Percentiles rank a stretch among this genome's conserved stretches.
These are phyloP conservation scores for Setophaga petechia DNA, from an alignment of 2,113 vertebrate species.

Conservation along the genomic window DNA sequence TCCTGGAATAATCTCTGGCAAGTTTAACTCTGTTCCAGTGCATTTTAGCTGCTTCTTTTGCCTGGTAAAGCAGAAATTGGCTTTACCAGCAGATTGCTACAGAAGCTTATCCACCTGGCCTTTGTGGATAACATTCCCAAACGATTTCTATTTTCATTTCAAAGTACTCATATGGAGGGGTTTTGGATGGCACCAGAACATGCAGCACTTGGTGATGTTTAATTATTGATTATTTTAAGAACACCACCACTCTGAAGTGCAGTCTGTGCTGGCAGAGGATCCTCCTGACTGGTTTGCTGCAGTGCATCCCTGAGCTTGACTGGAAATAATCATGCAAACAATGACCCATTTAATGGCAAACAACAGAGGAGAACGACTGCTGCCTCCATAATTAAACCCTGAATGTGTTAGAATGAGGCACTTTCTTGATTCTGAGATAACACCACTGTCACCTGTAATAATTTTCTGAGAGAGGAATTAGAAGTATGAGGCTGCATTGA, in stretches of 20 bases:
- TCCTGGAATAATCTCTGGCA: background rate
- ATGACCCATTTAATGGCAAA: constrained; percentile 26
- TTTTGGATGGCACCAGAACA: background rate
- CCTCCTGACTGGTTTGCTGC: background rate
- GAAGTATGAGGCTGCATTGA: background rate
- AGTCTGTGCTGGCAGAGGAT: background rate
- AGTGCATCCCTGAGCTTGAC: background rate
- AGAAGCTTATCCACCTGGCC: background rate
- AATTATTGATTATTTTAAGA: background rate
- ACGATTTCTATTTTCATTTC: background rate
- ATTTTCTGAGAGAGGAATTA: background rate
- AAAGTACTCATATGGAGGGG: background rate
- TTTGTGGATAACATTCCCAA: background rate
- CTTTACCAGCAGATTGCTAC: background rate
- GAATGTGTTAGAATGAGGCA: background rate
- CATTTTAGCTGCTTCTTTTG: background rate
- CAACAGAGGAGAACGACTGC: background rate
- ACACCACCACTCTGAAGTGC: background rate
- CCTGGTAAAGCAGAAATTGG: background rate
- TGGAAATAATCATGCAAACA: constrained; percentile 19
- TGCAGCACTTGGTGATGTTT: background rate
- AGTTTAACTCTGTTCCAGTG: background rate
- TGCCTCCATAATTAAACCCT: background rate
- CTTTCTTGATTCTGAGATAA: background rate
- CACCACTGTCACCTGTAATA: background rate